A percentile compares a stretch with the other conserved stretches of the same genome.
Evolutionary conservation across 2,113 vertebrate genomes (phyloP).

Genomic region (Lontra canadensis): DNA sequence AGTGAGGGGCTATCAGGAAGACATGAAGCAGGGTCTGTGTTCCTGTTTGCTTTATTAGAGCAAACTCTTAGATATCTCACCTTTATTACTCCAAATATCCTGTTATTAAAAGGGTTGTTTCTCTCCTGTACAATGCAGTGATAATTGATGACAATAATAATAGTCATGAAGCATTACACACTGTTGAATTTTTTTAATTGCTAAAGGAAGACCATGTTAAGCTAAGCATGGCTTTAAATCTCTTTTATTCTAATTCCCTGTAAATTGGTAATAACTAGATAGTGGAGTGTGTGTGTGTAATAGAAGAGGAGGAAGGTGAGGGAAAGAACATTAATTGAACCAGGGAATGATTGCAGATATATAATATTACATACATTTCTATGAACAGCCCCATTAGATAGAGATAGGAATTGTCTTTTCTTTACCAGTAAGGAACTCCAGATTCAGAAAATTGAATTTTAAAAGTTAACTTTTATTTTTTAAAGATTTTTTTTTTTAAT

Average conservation of each 20-base stretch:
- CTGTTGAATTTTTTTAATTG: slow-evolving; percentile 40
- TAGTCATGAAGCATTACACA: neutral
- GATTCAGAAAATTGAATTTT: slow-evolving; percentile 6
- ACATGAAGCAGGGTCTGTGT: neutral
- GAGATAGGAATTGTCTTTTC: neutral
- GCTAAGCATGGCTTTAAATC: slow-evolving; percentile 41
- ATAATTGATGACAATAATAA: slow-evolving; percentile 40
- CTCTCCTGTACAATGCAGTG: neutral
- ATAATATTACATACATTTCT: neutral
- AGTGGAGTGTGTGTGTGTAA: neutral
- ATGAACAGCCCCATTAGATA: neutral
- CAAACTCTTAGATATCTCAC: neutral
- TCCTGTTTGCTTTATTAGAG: slow-evolving; percentile 33
- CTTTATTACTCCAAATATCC: slow-evolving; percentile 45
- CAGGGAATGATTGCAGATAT: neutral
- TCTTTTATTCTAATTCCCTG: slow-evolving; percentile 36
- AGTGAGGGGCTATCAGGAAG: neutral
- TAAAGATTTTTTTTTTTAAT: too few relatives aligned
- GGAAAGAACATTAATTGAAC: neutral
- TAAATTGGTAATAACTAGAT: slow-evolving; percentile 22
- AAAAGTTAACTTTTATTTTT: neutral
- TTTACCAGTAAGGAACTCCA: neutral
- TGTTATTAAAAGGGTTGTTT: slow-evolving; percentile 41
- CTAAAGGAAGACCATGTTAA: slow-evolving; percentile 36
- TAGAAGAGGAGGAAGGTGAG: neutral